Base-by-base conservation (phyloP, 1,140 invertebrate species). In the Platorchestia sp. region DNA sequence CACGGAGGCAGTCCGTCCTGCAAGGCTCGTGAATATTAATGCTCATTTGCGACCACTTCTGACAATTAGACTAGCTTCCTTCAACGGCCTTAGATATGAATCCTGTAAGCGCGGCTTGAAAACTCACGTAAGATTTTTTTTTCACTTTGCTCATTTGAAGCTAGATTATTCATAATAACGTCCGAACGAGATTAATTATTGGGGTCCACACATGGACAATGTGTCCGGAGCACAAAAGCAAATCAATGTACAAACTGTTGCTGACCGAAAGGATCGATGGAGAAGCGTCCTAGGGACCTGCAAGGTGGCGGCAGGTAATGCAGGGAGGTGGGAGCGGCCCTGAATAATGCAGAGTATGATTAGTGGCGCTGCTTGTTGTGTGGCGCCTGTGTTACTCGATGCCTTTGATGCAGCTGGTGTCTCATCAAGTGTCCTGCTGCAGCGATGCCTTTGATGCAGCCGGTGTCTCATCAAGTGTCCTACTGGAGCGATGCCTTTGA, bases 201-300 rank as follows among this genome's bases (percentile, higher is more conserved):
- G 59, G 27, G 1, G 27, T 14, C 59, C 59, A 75, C 14, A 75
- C 27, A 75, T 36, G 59, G 59, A 75, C 59, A 75, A 75, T 75
- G 59, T 75, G 59, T 75, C 7, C 14, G 59, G 10, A 14, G 36
- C 59, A 75, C 36, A 75, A 75, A 75, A 75, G 59, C 59, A 75
- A 75, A 75, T 75, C 59, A 75, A 75, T 75, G 59, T 75, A 75
- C 59, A 75, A 75, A 75, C 59, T 75, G 59, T 75, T 75, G 59
- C 59, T 75, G 59, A 75, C 59, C 27, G 10, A 27, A 22, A 1
- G 59, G 59, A 75, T 75, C 59, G 59, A 75, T 75, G 59, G 14
- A 75, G 59, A 75, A 27, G 59, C 27, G 59, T 75, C 59, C 59
- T 75, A 75, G 27, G 36, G 59, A 22, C 59, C 59, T 36, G 14